These are phyloP conservation scores for Cathartes aura DNA, from an alignment of 2,113 vertebrate species.

Conservation along the genomic window DNA sequence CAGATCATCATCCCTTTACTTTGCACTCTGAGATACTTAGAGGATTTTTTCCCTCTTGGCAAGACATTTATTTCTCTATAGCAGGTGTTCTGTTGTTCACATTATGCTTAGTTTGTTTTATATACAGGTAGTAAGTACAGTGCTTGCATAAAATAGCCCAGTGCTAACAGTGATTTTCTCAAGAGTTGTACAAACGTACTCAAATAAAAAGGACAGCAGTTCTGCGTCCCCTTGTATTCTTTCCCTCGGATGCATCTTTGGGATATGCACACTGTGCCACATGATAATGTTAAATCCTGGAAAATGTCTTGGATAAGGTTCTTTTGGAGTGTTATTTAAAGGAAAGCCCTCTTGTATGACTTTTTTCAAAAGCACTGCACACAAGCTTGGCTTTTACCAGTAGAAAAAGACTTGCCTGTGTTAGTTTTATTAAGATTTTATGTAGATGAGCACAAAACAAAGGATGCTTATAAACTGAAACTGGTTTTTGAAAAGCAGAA, in stretches of 20 bases:
- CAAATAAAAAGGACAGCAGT: not conserved
- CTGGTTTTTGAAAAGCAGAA: not conserved
- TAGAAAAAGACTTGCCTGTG: not conserved
- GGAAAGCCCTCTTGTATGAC: not conserved
- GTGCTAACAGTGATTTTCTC: not conserved
- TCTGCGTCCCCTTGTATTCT: not conserved
- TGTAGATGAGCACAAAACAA: not conserved
- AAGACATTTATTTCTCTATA: not conserved
- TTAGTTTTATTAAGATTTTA: conserved; percentile 1
- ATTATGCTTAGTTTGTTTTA: not conserved
- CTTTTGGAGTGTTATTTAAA: not conserved
- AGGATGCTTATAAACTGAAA: not conserved
- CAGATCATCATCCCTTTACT: conserved; percentile 3
- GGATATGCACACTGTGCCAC: not conserved
- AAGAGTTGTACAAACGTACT: not conserved
- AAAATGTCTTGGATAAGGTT: not conserved
- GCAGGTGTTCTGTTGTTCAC: conserved; percentile 20
- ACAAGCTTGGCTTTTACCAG: not conserved
- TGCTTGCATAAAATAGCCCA: not conserved
- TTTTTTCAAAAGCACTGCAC: not conserved
- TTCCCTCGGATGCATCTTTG: not conserved
- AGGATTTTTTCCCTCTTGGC: not conserved
- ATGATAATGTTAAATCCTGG: not conserved
- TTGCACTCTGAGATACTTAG: not conserved
- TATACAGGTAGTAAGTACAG: not conserved